A percentile compares a stretch with the other conserved stretches of the same genome.
phyloP scores from a whole-genome alignment of 1,140 invertebrate genomes.

The Meloidogyne chitwoodi region DNA sequence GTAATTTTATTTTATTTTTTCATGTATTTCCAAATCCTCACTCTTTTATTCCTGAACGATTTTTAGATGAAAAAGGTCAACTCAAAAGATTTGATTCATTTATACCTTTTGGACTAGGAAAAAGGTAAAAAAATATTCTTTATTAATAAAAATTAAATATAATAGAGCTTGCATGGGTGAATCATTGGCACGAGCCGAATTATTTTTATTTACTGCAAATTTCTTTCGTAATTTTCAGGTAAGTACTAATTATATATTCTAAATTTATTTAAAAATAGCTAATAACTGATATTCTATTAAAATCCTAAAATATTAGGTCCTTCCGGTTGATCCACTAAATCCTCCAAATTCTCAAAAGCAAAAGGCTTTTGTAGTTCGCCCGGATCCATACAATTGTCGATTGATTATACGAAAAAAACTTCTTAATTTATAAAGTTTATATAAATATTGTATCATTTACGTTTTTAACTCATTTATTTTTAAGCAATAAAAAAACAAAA shows the following conservation, averaged over 20 bases:
- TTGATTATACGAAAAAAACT: not conserved
- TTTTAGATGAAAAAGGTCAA: conserved; percentile 61
- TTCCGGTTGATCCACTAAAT: conserved; percentile 22
- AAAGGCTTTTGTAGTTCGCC: conserved; percentile 12
- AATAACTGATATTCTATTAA: not conserved
- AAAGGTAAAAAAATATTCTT: not conserved
- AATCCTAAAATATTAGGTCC: not conserved
- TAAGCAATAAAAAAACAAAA: no score
- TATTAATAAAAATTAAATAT: not conserved
- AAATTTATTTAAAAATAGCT: not conserved
- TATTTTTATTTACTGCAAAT: conserved; percentile 31
- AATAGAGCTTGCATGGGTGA: conserved; percentile 26
- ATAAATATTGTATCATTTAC: no score
- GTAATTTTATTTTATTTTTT: conserved; percentile 6
- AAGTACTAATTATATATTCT: not conserved
- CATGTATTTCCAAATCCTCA: conserved; percentile 76
- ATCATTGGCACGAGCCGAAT: conserved; percentile 28
- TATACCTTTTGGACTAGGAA: conserved; percentile 30
- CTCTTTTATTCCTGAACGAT: conserved; percentile 75
- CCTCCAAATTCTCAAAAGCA: conserved; percentile 17
- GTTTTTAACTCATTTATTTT: no score
- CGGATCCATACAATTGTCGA: conserved; percentile 11
- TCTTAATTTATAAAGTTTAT: no score
- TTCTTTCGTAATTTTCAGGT: conserved; percentile 26
- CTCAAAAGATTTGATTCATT: conserved; percentile 22